A percentile compares a stretch with the other conserved stretches of the same genome.
phyloP scores from a whole-genome alignment of 2,113 vertebrate genomes.

The Hylia prasina region DNA sequence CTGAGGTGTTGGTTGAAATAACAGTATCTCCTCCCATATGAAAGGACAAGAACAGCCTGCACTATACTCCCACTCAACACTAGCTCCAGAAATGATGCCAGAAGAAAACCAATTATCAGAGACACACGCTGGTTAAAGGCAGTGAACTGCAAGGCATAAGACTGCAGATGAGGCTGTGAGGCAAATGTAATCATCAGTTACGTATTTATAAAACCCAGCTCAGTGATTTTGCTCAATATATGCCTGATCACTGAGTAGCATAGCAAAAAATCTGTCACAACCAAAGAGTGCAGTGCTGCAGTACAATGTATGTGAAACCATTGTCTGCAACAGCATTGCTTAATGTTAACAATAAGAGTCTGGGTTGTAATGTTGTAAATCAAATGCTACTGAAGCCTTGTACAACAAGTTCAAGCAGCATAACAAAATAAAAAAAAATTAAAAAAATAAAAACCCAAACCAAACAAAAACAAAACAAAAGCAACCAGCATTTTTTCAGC shows the following conservation, averaged over 20 bases:
- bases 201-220: conserved; percentile 22
- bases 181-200: neutral
- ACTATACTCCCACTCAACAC: neutral
- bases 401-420: neutral
- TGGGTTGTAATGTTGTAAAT: conserved; percentile 10
- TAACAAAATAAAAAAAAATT: neutral
- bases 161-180: neutral
- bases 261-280: neutral
- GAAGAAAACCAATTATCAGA: conserved; percentile 44
- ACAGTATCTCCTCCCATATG: neutral
- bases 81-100: neutral
- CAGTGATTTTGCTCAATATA: conserved; percentile 18
- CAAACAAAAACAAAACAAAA: too few species aligned
- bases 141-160: neutral
- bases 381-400: neutral
- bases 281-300: neutral
- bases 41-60: conserved; percentile 6
- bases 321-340: neutral
- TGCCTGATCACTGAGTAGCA: neutral
- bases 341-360: neutral
- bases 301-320: neutral
- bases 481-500: neutral
- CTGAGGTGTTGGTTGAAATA: neutral
- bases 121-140: neutral
- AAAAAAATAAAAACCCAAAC: too few species aligned